phyloP scores from a whole-genome alignment of 2,888 invertebrate species.

The Drosophila anomalata region DNA sequence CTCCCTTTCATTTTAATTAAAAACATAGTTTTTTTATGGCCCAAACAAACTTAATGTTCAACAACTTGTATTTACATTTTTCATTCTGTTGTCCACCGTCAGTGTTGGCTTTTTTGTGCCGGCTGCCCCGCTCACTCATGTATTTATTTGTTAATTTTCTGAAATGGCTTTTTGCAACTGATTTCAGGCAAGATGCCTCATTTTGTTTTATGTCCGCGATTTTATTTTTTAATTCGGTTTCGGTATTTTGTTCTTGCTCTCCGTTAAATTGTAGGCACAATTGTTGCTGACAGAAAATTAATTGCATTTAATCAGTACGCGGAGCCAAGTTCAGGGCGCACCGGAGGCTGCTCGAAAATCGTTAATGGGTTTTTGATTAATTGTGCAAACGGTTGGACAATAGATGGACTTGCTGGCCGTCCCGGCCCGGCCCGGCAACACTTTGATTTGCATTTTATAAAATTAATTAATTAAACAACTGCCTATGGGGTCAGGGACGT shows the following conservation, averaged over 20 bases:
- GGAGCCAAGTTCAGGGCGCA: conserved; percentile 23
- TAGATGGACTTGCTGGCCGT: conserved; percentile 2
- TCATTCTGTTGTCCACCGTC: conserved; percentile 28
- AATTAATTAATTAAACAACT: conserved; percentile 43
- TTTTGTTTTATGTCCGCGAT: conserved; percentile 30
- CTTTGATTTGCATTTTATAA: conserved; percentile 47
- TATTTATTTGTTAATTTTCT: conserved; percentile 49
- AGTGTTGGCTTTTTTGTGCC: not conserved
- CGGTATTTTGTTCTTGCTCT: conserved; percentile 31
- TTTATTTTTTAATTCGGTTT: not conserved
- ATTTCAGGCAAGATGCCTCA: conserved; percentile 42
- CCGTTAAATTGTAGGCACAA: conserved; percentile 52
- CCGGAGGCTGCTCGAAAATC: conserved; percentile 29
- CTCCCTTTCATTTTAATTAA: conserved; percentile 31
- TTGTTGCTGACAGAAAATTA: conserved; percentile 75
- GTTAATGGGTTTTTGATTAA: conserved; percentile 57
- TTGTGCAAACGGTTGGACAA: conserved; percentile 31
- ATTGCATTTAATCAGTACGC: conserved; percentile 68
- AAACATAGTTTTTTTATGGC: conserved; percentile 22
- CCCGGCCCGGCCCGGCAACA: not conserved
- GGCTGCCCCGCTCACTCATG: conserved; percentile 16
- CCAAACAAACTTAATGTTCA: conserved; percentile 34
- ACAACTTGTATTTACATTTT: conserved; percentile 45
- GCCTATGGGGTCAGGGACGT: conserved; percentile 7
- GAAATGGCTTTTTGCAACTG: conserved; percentile 40